Evolutionary conservation across 1,140 invertebrate species (phyloP).

Genomic region (Bathynomus jamesi): DNA sequence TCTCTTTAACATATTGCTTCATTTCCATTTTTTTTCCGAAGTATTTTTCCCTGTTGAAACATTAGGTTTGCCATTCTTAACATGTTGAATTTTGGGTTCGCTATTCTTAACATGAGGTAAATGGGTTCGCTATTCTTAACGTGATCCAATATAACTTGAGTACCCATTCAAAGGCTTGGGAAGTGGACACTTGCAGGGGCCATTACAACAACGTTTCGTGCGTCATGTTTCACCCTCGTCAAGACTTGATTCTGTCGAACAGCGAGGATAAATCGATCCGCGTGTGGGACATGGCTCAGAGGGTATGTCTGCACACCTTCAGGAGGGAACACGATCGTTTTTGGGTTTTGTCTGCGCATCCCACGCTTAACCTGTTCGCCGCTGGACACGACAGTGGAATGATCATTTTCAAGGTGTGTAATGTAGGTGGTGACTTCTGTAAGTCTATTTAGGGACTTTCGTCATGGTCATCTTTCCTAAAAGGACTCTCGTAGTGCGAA

Average conservation of each 20-base stretch:
- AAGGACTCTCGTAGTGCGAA: too few relatives aligned
- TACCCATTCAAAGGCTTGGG: too few relatives aligned
- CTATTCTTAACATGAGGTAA: too few relatives aligned
- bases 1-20: too few relatives aligned
- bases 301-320: conserved; percentile 93
- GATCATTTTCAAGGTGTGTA: conserved; percentile 60
- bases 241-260: conserved; percentile 94
- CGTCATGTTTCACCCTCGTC: conserved; percentile 91
- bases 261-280: conserved; percentile 96
- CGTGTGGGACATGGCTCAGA: conserved; percentile 98
- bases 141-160: too few relatives aligned
- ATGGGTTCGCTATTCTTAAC: too few relatives aligned
- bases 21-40: too few relatives aligned
- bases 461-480: too few relatives aligned
- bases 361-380: conserved; percentile 58
- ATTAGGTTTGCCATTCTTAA: too few relatives aligned
- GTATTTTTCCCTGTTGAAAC: too few relatives aligned
- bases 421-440: neutral
- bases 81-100: too few relatives aligned
- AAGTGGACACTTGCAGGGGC: conserved; percentile 96
- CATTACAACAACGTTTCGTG: conserved; percentile 99
- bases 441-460: too few relatives aligned
- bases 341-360: conserved; percentile 90
- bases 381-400: conserved; percentile 94
- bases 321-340: conserved; percentile 86